Base-by-base conservation (phyloP, 2,797 vertebrate genomes). In the Acanthornis magna region DNA sequence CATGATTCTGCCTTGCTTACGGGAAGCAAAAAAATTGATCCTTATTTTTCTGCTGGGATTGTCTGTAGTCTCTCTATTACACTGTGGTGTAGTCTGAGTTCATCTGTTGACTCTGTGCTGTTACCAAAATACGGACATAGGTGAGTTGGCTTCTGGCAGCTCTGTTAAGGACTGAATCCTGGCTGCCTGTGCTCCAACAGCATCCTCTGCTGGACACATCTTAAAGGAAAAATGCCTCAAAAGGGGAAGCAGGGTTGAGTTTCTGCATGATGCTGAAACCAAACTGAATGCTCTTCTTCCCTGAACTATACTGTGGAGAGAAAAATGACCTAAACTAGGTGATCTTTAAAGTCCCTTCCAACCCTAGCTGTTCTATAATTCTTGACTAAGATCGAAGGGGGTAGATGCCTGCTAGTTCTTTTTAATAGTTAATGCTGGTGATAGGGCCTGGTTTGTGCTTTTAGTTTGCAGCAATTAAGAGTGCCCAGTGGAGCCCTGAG, bases 171-270 rank as follows among this genome's bases (percentile, higher is more conserved):
- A 21, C 78, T 72, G 67, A 29, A 25, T 70, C 48, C 61, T 71
- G 75, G 26, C 65, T 53, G 18, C n/a, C 2, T 62, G 74, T 87
- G 77, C 34, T 94, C 48, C 88, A 92, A 72, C 72, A 93, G 93
- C 92, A 95, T 76, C 94, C 80, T 89, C 91, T 96, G 71, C 90
- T 95, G 94, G 91, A 78, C 21, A 30, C 45, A 34, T 48, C 47
- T 32, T 66, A 13, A 58, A 82, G 67, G n/a, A 70, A 63, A 77
- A 90, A 55, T 32, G 32, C 48, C 66, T 75, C 21, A 3, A 58
- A 81, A 54, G 15, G 40, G 30, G 23, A 71, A 42, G 45, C 17
- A 43, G 15, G 16, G 7, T 51, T 85, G 32, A 7, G n/a, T 76
- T 96, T 86, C 55, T 84, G 45, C 11, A 29, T 23, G 34, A 34